A percentile compares a stretch with the other conserved stretches of the same genome.
Evolutionary conservation across 1,140 invertebrate genomes (phyloP).

Genomic region (Macrosteles quadrilineatus): DNA sequence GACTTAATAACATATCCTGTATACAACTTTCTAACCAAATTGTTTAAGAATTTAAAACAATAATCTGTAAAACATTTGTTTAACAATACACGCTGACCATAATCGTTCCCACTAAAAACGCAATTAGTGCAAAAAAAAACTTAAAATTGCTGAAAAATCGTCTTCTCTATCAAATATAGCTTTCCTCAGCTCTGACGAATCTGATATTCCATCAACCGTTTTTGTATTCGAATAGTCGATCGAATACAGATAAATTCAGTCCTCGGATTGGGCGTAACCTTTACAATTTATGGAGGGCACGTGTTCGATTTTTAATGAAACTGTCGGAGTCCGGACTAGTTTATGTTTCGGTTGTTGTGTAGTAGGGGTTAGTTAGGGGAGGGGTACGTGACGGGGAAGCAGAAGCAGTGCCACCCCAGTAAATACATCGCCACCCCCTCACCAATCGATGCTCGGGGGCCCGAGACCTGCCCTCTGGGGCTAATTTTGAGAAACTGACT

Average conservation of each 20-base stretch:
- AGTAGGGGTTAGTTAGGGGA: constrained; percentile 7
- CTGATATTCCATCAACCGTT: too few species aligned
- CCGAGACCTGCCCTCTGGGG: constrained; percentile 8
- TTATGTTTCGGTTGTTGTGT: constrained; percentile 20
- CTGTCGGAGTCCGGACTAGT: constrained; percentile 14
- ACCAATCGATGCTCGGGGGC: constrained; percentile 21
- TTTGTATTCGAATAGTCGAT: too few species aligned
- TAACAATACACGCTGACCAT: too few species aligned
- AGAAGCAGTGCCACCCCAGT: constrained; percentile 12
- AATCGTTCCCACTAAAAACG: too few species aligned
- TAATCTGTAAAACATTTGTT: too few species aligned
- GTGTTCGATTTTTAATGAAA: constrained; percentile 27
- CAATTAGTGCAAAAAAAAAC: too few species aligned
- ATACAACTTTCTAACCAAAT: too few species aligned
- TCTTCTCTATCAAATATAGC: too few species aligned
- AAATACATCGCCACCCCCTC: constrained; percentile 30
- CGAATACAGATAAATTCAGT: constrained; percentile 14
- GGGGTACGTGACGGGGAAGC: constrained; percentile 9
- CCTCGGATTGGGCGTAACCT: constrained; percentile 14
- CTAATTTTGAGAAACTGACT: background rate
- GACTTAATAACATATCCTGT: too few species aligned
- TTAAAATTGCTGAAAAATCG: too few species aligned
- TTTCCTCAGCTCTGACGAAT: too few species aligned
- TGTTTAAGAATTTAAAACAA: too few species aligned
- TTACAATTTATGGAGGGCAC: constrained; percentile 24